Evolutionary conservation across 1,140 invertebrate species (phyloP), one percentile per base, ranked within the genome.

Genomic region (Hylaeus volcanicus): DNA sequence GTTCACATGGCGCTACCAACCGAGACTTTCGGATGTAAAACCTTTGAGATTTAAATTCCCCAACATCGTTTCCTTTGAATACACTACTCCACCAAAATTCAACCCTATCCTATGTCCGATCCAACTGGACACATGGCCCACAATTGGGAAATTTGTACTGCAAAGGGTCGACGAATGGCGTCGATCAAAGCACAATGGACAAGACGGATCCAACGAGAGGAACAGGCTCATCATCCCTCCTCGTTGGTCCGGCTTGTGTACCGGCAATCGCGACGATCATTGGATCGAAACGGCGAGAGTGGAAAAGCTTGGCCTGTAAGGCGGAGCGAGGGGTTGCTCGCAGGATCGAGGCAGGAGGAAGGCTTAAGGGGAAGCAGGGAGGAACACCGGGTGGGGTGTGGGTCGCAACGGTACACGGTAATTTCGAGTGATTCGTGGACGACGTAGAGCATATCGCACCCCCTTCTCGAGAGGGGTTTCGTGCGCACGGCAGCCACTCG

Each of bases 401-500:
- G 75, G 83, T 85, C 83, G 79, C 74, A 87, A 88, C 88, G 80
- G 83, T 89, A 89, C 84, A 84, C 85, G 66, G 79, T 84, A 89
- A 89, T 86, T 90, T 89, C 86, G 81, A 89, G 79, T 89, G 88
- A 89, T 90, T 90, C 88, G 89, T 87, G 88, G 83, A 88, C 86
- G 81, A 89, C 88, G 88, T 90, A 85, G 85, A 83, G 90, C 88
- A 90, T 90, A 91, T 91, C 84, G 88, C 87, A 88, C 89, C 55
- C 76, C 85, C 79, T 86, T 90, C 85, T 79, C 73, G 85, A 85
- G 84, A 87, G 84, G 85, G 86, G 81, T 90, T 92, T 92, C 91
- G 91, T 91, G 91, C 79, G 86, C 92, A 92, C 92, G 92, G 89
- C 89, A 93, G 85, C 91, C 89, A 93, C 92, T 93, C 89, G 90